Base-by-base conservation (phyloP, 1,140 invertebrate species). In the Aphaenogaster rudis region DNA sequence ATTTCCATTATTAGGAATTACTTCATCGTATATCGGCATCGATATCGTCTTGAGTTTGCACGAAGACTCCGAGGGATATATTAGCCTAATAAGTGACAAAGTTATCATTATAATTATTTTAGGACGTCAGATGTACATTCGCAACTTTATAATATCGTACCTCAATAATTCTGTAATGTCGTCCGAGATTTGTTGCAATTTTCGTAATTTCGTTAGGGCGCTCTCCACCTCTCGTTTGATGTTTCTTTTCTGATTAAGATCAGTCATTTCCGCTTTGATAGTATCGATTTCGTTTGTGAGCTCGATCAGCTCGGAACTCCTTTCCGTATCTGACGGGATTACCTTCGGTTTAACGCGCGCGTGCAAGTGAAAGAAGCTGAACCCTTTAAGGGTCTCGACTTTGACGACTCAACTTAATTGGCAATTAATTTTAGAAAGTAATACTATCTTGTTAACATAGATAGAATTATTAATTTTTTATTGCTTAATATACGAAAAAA, bases 211-310 rank as follows among this genome's bases (percentile, higher is more conserved):
- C 13, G 1, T 36, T 11, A 42, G 57, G 8, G 50, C 66, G 63
- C 36, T 64, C 79, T 61, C 61, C 71, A 85, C 71, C 36, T 88
- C 67, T 52, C 48, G 33, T 57, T 85, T 71, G 50, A 50, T 9
- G 52, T 86, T 52, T 48, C 45, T 66, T 9, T 48, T 45, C 33
- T 9, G 21, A 88, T 77, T 71, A 17, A 69, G 17, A 48, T 8
- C 33, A 52, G 9, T n/a, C 28, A 91, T 78, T 21, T 93, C 61
- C 28, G 79, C 78, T 61, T 79, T 85, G 4, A 86, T 67, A 54
- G 42, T 71, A 21, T 91, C 42, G 42, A 93, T 81, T 87, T 93
- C 88, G 6, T 66, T 80, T 85, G 87, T 81, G 7, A 92, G 61
- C 67, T 91, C 67, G 17, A 61, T 9, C 61, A 88, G 11, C 57